These are phyloP conservation scores for Notothenia coriiceps DNA, from an alignment of 2,113 vertebrate genomes.

Conservation along the genomic window DNA sequence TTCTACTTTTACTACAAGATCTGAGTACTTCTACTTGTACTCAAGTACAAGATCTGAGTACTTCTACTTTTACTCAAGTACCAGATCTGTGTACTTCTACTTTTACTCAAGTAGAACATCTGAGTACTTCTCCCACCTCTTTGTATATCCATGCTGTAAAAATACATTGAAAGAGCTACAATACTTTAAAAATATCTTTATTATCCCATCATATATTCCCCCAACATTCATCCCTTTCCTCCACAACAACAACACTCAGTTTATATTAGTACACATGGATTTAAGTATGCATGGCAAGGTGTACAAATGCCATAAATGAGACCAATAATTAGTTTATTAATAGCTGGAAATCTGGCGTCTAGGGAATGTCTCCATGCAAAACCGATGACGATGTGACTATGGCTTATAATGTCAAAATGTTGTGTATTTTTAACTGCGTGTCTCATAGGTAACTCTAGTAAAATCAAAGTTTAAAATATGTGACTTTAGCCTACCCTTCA, in stretches of 20 bases:
- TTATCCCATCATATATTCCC: background rate
- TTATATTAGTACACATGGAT: background rate
- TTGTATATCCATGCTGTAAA: too few relatives aligned
- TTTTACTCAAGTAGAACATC: too few relatives aligned
- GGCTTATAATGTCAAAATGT: constrained; percentile 2
- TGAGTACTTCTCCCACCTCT: too few relatives aligned
- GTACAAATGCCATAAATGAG: background rate
- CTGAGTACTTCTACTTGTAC: too few relatives aligned
- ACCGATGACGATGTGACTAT: constrained; percentile 18
- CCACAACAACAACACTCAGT: background rate
- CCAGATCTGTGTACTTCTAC: too few relatives aligned
- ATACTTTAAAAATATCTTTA: constrained; percentile 45
- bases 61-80: too few relatives aligned
- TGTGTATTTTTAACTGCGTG: background rate
- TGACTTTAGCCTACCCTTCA: background rate
- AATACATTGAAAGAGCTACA: background rate
- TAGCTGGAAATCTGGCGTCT: background rate
- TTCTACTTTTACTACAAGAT: too few relatives aligned
- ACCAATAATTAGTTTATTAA: constrained; percentile 7
- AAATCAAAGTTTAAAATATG: background rate
- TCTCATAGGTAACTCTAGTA: background rate
- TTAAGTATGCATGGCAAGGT: background rate
- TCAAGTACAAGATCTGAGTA: background rate
- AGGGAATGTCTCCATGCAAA: background rate
- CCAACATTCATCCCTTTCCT: background rate